These are phyloP conservation scores for Julus scanicus DNA, from an alignment of 2,888 invertebrate genomes.

Conservation along the genomic window DNA sequence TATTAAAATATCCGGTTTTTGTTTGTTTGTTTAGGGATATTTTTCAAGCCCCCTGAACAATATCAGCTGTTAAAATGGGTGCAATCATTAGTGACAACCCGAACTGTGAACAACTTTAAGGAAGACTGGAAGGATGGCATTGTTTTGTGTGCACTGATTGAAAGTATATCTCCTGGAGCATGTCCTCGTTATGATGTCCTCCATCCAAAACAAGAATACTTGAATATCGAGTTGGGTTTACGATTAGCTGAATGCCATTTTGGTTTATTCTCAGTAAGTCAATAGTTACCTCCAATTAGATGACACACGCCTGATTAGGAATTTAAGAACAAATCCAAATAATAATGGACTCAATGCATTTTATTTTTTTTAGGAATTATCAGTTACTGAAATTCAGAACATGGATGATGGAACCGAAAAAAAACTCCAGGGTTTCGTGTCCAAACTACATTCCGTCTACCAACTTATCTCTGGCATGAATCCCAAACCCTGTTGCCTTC, in stretches of 20 bases:
- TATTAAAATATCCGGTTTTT: background rate
- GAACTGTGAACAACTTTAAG: conserved; percentile 56
- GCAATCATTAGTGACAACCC: conserved; percentile 46
- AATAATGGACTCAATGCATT: background rate
- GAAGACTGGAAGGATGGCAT: conserved; percentile 58
- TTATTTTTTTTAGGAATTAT: conserved; percentile 7
- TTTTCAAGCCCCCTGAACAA: conserved; percentile 44
- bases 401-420: conserved; percentile 38
- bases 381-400: conserved; percentile 35
- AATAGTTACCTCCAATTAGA: background rate
- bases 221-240: conserved; percentile 57
- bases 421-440: conserved; percentile 54
- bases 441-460: conserved; percentile 17
- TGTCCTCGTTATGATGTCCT: conserved; percentile 58
- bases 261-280: conserved; percentile 57
- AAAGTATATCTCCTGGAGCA: conserved; percentile 56
- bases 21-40: conserved; percentile 10
- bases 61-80: conserved; percentile 57
- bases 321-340: background rate
- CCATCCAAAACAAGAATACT: conserved; percentile 55
- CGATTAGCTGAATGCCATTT: conserved; percentile 56
- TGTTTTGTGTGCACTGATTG: conserved; percentile 57
- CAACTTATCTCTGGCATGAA: background rate
- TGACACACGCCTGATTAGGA: background rate
- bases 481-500: background rate